Evolutionary conservation across 64 coral and sea anemone species (phyloP), one percentile per base, ranked within the genome.

Genomic region (Cladopsammia gracilis): DNA sequence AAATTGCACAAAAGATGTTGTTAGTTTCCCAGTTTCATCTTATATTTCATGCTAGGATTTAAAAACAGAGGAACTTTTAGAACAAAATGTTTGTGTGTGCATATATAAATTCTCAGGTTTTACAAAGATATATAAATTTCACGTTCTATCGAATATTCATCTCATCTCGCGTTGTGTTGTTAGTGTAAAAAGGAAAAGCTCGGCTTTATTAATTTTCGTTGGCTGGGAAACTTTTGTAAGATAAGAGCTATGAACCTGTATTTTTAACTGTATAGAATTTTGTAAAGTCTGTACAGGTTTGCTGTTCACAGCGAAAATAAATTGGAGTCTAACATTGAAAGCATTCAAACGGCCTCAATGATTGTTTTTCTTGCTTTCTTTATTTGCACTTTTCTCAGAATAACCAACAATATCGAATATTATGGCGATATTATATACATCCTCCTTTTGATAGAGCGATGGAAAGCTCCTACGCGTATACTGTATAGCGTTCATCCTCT

Each of bases 261-360:
- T 98, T 98, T 93, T 98, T 94, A 98, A 94, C 88, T 98, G 96
- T 98, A 98, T 98, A 98, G 95, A 94, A 94, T 98, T 98, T 98
- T 91, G 90, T 73, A 81, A 92, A 94, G 90, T 93, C 86, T 98
- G 96, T 98, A 98, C 92, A 94, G 96, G 49, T 53, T 93, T 83
- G 70, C 83, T 89, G 90, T 75, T 64, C 68, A 88, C 67, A 58
- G 87, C 87, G 79, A 71, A 25, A 89, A 87, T 96, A 93, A 93
- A 93, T 93, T 90, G 75, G 45, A 87, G 83, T 87, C 18, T 93
- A 71, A 64, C 90, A 87, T 76, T 61, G 52, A 91, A 65, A 82
- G 22, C 53, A 54, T 84, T 46, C 10, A 53, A 78, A 53, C 14
- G 19, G 24, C 26, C 48, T 78, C 12, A 24, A 56, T 10, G 34